Conservation (phyloP, 2,797 vertebrate genomes). For the Crypturellus tataupa region DNA sequence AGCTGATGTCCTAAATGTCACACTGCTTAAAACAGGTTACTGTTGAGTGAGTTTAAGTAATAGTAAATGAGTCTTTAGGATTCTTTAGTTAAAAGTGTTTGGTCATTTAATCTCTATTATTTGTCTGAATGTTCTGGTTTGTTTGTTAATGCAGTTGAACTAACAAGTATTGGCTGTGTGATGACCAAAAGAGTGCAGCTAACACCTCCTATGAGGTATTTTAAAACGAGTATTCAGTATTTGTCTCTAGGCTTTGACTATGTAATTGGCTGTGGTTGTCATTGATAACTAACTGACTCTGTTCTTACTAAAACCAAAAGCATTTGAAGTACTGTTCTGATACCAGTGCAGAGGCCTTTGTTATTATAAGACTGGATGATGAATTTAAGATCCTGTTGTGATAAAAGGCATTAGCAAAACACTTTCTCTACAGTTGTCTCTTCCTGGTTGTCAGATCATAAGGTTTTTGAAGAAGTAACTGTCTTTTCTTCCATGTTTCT, state of each 20-base stretch:
- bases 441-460: background rate
- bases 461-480: background rate
- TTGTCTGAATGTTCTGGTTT: no score
- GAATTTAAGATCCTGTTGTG: background rate
- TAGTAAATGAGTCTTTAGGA: background rate
- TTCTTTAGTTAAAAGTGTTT: background rate
- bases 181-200: background rate
- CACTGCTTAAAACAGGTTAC: background rate
- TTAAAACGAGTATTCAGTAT: background rate
- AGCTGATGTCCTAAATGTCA: background rate
- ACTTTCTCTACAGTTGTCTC: background rate
- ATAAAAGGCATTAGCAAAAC: background rate
- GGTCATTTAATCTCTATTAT: no score
- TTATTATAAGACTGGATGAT: background rate
- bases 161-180: background rate
- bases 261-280: background rate
- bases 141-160: no score
- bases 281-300: background rate
- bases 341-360: background rate
- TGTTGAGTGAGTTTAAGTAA: background rate
- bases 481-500: background rate
- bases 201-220: background rate
- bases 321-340: background rate
- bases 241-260: background rate
- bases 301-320: background rate